Evolutionary conservation across 2,113 vertebrate species (phyloP), one percentile per base, ranked within the genome.

Genomic region (Campylorhamphus procurvoides): DNA sequence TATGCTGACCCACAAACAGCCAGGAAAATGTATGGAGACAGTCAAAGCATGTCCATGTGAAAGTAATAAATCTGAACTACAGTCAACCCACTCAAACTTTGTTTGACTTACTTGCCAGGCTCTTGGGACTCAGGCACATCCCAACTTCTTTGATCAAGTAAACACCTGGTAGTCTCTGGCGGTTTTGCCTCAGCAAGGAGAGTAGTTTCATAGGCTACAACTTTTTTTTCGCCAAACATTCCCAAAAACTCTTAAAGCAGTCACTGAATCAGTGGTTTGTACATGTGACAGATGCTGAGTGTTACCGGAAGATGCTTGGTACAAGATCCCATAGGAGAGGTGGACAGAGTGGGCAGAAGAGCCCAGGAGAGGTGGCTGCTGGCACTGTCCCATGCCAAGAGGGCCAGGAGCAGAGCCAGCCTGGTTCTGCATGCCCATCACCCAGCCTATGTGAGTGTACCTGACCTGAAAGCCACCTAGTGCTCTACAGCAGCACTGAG

Each of bases 401-500:
- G 13, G 52, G 53, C 28, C 16, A 12, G 39, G 33, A 69, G 40
- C 46, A 60, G 60, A n/a, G 17, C 29, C 0, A 0, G 28, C 64
- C 56, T 71, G 60, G 31, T 35, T 23, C 44, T 50, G 53, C 29
- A 10, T 0, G 5, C 44, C 12, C 3, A 5, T 44, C 3, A 2
- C 40, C n/a, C 3, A 0, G 8, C 4, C 0, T 8, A 25, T 0
- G 1, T 4, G 27, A 73, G 25, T 0, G 0, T 2, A n/a, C 23
- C 72, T 33, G 20, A 56, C 33, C 80, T 9, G 18, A 49, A 77
- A 85, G 73, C 20, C 8, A 2, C 12, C 25, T 44, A 3, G 28
- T 1, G 20, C 35, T n/a, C 67, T 12, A 16, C 0, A 1, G 62
- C 0, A 0, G 37, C 62, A 44, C 56, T 3, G 4, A 27, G 47